A percentile compares a stretch with the other conserved stretches of the same genome.
phyloP scores from a whole-genome alignment of 1,140 invertebrate genomes.

The Theocolax elegans region DNA sequence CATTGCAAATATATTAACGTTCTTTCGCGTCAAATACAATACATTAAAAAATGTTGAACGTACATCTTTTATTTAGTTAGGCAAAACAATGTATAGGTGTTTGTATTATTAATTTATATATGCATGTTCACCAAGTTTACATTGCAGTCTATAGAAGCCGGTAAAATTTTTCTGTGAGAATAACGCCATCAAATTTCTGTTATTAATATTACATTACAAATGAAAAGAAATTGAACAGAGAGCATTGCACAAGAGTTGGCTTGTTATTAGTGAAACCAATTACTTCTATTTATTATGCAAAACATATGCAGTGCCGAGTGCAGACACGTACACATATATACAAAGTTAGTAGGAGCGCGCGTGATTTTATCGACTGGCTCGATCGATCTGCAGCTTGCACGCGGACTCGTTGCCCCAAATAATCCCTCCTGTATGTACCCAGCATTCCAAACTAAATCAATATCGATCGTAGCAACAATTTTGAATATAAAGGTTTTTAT shows the following conservation, averaged over 20 bases:
- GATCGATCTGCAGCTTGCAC: constrained; percentile 5
- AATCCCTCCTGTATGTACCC: constrained; percentile 16
- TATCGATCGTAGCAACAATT: no score
- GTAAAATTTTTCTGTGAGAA: not conserved
- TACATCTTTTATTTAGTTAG: no score
- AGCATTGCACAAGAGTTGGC: constrained; percentile 16
- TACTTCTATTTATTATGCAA: constrained; percentile 41
- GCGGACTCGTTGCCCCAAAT: constrained; percentile 23
- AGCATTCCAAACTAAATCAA: no score
- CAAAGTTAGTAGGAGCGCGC: not conserved
- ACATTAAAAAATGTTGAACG: no score
- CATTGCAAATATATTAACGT: no score
- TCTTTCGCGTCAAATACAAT: no score
- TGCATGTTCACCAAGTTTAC: no score
- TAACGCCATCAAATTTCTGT: not conserved
- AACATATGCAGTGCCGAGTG: constrained; percentile 24
- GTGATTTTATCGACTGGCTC: constrained; percentile 22
- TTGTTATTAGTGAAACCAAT: constrained; percentile 38
- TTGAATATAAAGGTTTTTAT: no score
- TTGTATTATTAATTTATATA: no score
- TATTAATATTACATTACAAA: not conserved
- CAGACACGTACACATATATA: not conserved
- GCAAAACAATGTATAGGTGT: no score
- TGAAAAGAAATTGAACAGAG: no score
- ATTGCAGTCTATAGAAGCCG: no score